Evolutionary conservation across 2,888 invertebrate species (phyloP).

Genomic region (Celastrina argiolus): DNA sequence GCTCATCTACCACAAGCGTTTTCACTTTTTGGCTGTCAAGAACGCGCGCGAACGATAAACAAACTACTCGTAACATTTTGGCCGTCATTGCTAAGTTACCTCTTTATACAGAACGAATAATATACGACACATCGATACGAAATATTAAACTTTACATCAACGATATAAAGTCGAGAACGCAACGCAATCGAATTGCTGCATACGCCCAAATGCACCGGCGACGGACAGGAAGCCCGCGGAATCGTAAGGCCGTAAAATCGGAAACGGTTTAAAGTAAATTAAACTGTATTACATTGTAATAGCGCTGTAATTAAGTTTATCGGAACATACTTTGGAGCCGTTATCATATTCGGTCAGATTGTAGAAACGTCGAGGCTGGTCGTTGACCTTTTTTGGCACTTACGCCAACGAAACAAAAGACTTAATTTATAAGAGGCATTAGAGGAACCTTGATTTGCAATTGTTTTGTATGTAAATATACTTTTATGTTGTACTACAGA

Average conservation of each 20-base stretch:
- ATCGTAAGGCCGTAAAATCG: conserved; percentile 55
- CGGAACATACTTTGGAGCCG: conserved; percentile 39
- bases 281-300: conserved; percentile 49
- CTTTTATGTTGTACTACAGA: conserved; percentile 11
- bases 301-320: conserved; percentile 44
- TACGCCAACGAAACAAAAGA: conserved; percentile 73
- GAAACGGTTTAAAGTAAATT: conserved; percentile 42
- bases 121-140: conserved; percentile 38
- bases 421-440: conserved; percentile 58
- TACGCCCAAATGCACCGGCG: conserved; percentile 47
- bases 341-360: conserved; percentile 50
- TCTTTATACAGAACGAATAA: conserved; percentile 42
- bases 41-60: conserved; percentile 74
- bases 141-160: conserved; percentile 45
- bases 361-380: conserved; percentile 77
- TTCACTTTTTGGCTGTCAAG: conserved; percentile 79
- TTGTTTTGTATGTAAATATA: conserved; percentile 30
- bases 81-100: conserved; percentile 62
- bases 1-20: conserved; percentile 68
- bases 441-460: conserved; percentile 62
- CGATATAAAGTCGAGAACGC: conserved; percentile 52
- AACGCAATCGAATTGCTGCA: conserved; percentile 40
- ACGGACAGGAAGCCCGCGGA: conserved; percentile 47
- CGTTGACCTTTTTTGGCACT: conserved; percentile 76
- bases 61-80: conserved; percentile 67